phyloP scores from a whole-genome alignment of 2,113 vertebrate genomes.

The Laticauda colubrina region DNA sequence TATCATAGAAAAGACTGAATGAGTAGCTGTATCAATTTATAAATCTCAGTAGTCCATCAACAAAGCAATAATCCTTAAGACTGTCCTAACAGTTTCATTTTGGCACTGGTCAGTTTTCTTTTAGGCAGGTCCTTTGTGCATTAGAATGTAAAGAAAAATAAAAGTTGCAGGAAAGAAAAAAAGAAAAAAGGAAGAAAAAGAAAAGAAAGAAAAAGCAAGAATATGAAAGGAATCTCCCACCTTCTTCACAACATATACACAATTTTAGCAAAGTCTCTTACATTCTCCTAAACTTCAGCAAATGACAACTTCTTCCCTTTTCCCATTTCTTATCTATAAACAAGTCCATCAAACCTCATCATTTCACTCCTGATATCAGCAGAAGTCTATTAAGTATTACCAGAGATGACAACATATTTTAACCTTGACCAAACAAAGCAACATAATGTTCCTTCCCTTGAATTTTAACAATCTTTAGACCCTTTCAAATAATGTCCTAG shows the following conservation, averaged over 20 bases:
- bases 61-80: not conserved
- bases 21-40: not conserved
- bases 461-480: not conserved
- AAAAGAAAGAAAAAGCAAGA: not conserved
- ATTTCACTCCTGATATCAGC: not conserved
- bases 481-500: not conserved
- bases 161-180: not conserved
- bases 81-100: slow-evolving; percentile 14
- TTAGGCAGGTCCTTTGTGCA: not conserved
- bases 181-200: not conserved
- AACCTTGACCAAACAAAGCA: not conserved
- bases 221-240: not conserved
- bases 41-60: not conserved
- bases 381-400: not conserved
- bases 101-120: slow-evolving; percentile 18
- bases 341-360: not conserved
- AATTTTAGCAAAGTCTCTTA: not conserved
- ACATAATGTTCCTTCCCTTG: not conserved
- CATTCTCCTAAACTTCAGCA: not conserved
- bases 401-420: not conserved
- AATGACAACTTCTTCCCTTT: not conserved
- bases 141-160: not conserved
- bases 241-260: not conserved
- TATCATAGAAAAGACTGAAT: not conserved
- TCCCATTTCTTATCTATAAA: not conserved